phyloP scores from a whole-genome alignment of 2,113 vertebrate species.

The Nothobranchius kuhntae region DNA sequence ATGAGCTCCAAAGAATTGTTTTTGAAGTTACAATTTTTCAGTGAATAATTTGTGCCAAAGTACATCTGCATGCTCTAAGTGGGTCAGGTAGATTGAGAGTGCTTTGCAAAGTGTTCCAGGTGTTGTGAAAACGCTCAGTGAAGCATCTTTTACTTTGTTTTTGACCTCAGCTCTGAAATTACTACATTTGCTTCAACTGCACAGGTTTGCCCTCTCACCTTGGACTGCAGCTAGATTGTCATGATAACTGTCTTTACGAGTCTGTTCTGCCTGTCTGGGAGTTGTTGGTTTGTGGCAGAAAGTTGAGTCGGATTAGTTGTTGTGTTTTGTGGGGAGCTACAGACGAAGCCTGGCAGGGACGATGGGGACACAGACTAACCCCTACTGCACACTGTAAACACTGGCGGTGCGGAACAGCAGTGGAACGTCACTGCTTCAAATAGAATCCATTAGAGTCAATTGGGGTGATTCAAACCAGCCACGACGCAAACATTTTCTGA shows the following conservation, averaged over 20 bases:
- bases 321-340: too few species aligned
- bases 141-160: background rate
- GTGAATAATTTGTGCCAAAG: constrained; percentile 2
- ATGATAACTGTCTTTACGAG: background rate
- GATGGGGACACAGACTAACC: too few species aligned
- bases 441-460: too few species aligned
- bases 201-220: background rate
- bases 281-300: too few species aligned
- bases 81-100: background rate
- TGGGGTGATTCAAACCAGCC: too few species aligned
- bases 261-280: background rate
- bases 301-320: background rate
- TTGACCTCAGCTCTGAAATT: background rate
- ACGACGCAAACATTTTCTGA: too few species aligned
- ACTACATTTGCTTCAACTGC: background rate
- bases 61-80: constrained; percentile 13
- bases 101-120: background rate
- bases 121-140: background rate
- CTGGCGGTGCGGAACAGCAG: too few species aligned
- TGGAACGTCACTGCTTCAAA: too few species aligned
- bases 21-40: constrained; percentile 7
- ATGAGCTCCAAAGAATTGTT: background rate
- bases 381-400: too few species aligned
- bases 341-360: too few species aligned
- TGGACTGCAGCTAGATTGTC: background rate